Conservation (phyloP, 1,140 invertebrate genomes). For the Pantala flavescens region DNA sequence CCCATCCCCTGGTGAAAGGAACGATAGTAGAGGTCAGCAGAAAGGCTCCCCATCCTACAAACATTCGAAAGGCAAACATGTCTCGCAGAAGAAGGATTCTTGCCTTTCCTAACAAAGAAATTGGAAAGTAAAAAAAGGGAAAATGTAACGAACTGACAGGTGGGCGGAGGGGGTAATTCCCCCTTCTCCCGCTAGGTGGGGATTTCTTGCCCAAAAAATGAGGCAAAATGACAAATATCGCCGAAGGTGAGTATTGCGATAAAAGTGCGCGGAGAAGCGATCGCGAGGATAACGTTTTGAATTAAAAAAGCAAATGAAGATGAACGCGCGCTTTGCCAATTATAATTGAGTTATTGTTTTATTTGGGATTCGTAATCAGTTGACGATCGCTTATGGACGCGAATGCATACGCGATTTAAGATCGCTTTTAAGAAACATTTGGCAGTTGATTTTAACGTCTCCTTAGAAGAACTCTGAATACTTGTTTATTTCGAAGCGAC, state of each 20-base stretch:
- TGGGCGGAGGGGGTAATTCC: neutral
- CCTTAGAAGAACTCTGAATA: too few relatives aligned
- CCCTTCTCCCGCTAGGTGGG: neutral
- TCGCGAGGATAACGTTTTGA: neutral
- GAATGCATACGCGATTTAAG: too few relatives aligned
- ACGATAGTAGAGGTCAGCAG: neutral
- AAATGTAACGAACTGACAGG: neutral
- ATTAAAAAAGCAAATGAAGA: neutral
- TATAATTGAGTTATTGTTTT: constrained; percentile 8
- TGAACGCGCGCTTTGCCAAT: neutral
- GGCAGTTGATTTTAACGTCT: too few relatives aligned
- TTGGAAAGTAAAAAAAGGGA: neutral
- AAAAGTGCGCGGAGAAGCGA: neutral
- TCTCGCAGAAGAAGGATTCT: neutral
- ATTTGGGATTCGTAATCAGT: neutral
- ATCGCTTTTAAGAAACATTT: too few relatives aligned
- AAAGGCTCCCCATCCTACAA: neutral
- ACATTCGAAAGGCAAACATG: neutral
- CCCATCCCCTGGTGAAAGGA: neutral
- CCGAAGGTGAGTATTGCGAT: neutral
- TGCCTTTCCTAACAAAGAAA: neutral
- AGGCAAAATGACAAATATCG: neutral
- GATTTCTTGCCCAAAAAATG: neutral
- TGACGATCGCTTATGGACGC: neutral
- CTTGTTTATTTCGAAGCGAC: too few relatives aligned